Conservation (phyloP, 2,797 vertebrate species). For the Eospalax fontanierii region DNA sequence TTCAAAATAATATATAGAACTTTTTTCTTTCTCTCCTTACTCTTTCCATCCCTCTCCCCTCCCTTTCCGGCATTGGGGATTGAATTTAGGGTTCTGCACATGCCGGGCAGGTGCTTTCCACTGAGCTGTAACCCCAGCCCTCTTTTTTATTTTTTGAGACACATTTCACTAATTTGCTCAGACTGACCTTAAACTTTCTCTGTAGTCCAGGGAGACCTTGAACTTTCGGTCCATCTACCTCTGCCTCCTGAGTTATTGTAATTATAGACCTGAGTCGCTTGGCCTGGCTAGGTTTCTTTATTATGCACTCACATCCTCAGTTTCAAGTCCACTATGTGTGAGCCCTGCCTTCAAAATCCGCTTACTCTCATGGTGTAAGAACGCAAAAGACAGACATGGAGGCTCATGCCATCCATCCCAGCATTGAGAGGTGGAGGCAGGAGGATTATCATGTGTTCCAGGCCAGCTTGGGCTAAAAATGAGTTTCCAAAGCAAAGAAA, state of each 20-base stretch:
- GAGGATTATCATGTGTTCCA: background rate
- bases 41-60: background rate
- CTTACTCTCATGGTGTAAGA: background rate
- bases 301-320: background rate
- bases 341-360: background rate
- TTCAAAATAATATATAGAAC: background rate
- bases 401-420: background rate
- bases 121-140: background rate
- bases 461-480: background rate
- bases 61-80: background rate
- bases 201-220: background rate
- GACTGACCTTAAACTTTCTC: background rate
- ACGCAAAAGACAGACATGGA: background rate
- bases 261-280: background rate
- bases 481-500: background rate
- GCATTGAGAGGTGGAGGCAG: background rate
- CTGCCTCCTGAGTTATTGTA: background rate
- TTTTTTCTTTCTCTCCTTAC: background rate
- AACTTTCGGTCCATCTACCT: background rate
- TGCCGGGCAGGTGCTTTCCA: background rate
- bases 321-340: background rate
- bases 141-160: background rate
- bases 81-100: background rate
- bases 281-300: constrained; percentile 49
- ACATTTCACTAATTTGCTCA: background rate